phyloP scores from a whole-genome alignment of 2,797 vertebrate genomes.

The Spea hammondii region DNA sequence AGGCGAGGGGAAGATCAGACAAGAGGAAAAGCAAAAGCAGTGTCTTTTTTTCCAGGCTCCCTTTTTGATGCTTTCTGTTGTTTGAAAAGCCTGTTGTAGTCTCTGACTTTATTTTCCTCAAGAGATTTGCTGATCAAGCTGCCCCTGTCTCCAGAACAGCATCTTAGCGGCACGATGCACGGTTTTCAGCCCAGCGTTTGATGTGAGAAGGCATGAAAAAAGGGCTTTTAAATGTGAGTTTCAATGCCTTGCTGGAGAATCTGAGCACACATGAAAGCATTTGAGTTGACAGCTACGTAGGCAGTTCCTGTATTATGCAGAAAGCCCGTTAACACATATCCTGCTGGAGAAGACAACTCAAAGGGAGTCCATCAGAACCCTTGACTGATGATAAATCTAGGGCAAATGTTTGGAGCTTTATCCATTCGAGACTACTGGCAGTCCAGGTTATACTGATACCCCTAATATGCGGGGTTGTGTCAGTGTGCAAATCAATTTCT shows the following conservation, averaged over 20 bases:
- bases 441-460: not conserved
- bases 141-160: slow-evolving; percentile 55
- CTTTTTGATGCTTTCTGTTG: slow-evolving; percentile 57
- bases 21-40: slow-evolving; percentile 39
- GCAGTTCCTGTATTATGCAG: slow-evolving; percentile 46
- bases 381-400: slow-evolving; percentile 17
- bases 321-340: slow-evolving; percentile 42
- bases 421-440: not conserved
- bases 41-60: slow-evolving; percentile 54
- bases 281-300: slow-evolving; percentile 47
- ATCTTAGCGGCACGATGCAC: slow-evolving; percentile 44
- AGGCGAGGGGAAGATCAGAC: slow-evolving; percentile 56
- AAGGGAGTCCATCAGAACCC: not conserved
- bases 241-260: slow-evolving; percentile 50
- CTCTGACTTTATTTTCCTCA: slow-evolving; percentile 46
- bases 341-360: slow-evolving; percentile 29
- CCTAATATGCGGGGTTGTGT: no score
- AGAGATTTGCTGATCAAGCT: slow-evolving; percentile 57
- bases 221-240: slow-evolving; percentile 50
- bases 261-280: slow-evolving; percentile 53
- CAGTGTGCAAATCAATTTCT: no score
- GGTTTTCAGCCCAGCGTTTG: slow-evolving; percentile 53
- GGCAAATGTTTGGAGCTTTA: not conserved
- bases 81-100: slow-evolving; percentile 42
- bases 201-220: slow-evolving; percentile 51